phyloP scores from a whole-genome alignment of 2,797 vertebrate species.

The Craterocephalus amniculus region DNA sequence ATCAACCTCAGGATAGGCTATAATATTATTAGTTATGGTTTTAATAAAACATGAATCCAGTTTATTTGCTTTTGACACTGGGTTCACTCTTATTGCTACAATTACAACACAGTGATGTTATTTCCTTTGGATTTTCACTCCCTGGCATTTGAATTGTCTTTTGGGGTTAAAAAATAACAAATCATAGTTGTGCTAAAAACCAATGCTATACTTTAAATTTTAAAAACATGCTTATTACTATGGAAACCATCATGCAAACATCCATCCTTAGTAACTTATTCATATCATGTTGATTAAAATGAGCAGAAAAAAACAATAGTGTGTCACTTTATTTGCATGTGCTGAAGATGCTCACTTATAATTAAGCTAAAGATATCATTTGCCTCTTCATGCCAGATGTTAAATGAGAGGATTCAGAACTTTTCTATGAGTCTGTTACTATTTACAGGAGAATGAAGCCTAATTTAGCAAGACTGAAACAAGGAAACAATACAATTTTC shows the following conservation, averaged over 20 bases:
- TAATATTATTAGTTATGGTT: neutral
- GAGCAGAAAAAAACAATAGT: neutral
- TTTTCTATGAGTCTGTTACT: neutral
- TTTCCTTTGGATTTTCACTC: neutral
- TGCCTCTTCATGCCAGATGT: neutral
- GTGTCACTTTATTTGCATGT: neutral
- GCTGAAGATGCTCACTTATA: neutral
- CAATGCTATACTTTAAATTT: neutral
- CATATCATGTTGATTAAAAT: neutral
- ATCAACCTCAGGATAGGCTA: constrained; percentile 20
- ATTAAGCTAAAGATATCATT: neutral
- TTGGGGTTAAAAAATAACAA: neutral
- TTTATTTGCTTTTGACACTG: neutral
- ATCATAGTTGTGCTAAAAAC: neutral
- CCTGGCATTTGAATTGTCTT: neutral
- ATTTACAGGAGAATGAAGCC: neutral
- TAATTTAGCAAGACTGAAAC: neutral
- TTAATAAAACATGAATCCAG: neutral
- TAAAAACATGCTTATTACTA: neutral
- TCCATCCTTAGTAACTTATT: neutral
- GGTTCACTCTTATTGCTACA: neutral
- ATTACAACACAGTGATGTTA: neutral
- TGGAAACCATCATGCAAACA: neutral
- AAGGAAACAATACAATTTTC: neutral
- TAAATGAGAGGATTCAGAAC: neutral